Percentiles rank a stretch among this genome's conserved stretches.
Evolutionary conservation across 2,113 vertebrate species (phyloP).

Genomic region (Epinephelus fuscoguttatus): DNA sequence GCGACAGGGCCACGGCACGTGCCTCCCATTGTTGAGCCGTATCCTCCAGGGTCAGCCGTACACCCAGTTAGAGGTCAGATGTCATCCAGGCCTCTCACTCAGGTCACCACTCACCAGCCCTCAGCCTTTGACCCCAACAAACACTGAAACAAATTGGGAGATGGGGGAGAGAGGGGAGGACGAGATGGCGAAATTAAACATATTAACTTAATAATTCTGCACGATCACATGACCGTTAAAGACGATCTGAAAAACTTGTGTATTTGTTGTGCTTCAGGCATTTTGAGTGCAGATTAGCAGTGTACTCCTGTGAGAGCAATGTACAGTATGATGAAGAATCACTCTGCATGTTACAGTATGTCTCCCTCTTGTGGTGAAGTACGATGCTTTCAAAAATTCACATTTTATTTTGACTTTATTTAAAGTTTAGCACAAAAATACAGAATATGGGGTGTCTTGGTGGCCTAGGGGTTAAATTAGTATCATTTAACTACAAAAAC

Average conservation of each 20-base stretch:
- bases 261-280: slow-evolving; percentile 1
- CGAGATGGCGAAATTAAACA: background rate
- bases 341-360: slow-evolving; percentile 57
- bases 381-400: slow-evolving; percentile 4
- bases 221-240: background rate
- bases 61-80: slow-evolving; percentile 82
- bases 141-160: slow-evolving; percentile 91
- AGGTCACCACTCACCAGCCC: slow-evolving; percentile 84
- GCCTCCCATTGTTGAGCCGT: slow-evolving; percentile 90
- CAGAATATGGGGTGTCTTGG: background rate
- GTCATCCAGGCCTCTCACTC: slow-evolving; percentile 82
- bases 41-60: slow-evolving; percentile 89
- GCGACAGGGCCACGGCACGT: slow-evolving; percentile 91
- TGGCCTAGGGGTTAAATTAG: background rate
- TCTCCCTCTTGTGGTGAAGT: slow-evolving; percentile 81
- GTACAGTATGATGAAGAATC: slow-evolving; percentile 32
- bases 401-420: background rate
- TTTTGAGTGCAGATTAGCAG: background rate
- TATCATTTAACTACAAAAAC: background rate
- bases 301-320: background rate
- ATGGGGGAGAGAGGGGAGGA: slow-evolving; percentile 45
- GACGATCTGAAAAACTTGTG: background rate
- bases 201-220: slow-evolving; percentile 21
- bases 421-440: background rate
- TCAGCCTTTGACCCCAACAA: slow-evolving; percentile 87